phyloP scores from a whole-genome alignment of 2,797 vertebrate genomes.

The Buceros bicornis region DNA sequence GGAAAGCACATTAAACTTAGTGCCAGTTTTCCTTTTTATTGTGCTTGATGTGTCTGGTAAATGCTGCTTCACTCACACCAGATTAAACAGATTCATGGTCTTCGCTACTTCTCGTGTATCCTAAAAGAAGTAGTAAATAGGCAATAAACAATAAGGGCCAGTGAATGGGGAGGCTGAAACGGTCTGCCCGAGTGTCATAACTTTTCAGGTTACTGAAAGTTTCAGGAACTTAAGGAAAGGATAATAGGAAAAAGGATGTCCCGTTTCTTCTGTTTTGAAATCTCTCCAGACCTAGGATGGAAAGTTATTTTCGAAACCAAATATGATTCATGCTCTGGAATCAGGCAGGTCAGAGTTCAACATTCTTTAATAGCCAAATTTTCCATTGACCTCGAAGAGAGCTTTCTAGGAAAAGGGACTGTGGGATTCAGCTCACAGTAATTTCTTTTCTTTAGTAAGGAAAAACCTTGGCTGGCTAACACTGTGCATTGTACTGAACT shows the following conservation, averaged over 20 bases:
- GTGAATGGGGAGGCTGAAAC: background rate
- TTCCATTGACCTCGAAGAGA: slow-evolving; percentile 39
- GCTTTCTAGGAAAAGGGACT: slow-evolving; percentile 30
- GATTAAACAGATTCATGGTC: slow-evolving; percentile 15
- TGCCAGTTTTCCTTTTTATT: background rate
- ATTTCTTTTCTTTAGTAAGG: slow-evolving; percentile 42
- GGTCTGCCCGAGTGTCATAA: background rate
- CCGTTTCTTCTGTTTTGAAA: background rate
- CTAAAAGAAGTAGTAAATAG: slow-evolving; percentile 1
- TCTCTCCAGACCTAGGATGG: background rate
- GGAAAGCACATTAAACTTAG: background rate
- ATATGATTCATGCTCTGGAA: slow-evolving; percentile 25
- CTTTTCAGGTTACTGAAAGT: background rate
- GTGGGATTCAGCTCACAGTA: slow-evolving; percentile 11
- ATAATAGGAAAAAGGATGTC: background rate
- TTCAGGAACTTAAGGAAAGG: background rate
- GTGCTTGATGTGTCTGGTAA: slow-evolving; percentile 18
- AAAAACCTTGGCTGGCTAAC: slow-evolving; percentile 44
- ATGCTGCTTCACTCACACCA: background rate
- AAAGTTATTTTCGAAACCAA: slow-evolving; percentile 15
- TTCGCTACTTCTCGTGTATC: background rate
- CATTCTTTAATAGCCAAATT: slow-evolving; percentile 25
- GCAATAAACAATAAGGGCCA: background rate
- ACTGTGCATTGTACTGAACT: slow-evolving; percentile 44
- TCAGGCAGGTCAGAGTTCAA: slow-evolving; percentile 7